Evolutionary conservation across 2,888 invertebrate species (phyloP).

Genomic region (Uloborus plumipes): DNA sequence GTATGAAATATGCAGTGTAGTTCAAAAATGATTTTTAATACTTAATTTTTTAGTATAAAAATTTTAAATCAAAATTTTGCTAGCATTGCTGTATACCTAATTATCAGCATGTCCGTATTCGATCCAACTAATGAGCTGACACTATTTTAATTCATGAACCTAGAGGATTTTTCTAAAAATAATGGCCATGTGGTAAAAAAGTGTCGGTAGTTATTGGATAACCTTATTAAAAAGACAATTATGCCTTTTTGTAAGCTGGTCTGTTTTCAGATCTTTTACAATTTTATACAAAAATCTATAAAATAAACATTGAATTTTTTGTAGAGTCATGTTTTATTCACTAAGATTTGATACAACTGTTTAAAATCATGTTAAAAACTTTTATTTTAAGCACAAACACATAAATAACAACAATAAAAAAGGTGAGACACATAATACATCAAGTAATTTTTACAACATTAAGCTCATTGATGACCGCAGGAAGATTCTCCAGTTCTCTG

Average conservation of each 20-base stretch:
- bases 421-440: slow-evolving; percentile 15
- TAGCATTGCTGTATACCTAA: too few species aligned
- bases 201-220: background rate
- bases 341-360: background rate
- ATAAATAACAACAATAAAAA: slow-evolving; percentile 9
- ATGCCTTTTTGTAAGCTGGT: slow-evolving; percentile 17
- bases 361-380: slow-evolving; percentile 35
- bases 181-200: background rate
- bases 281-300: slow-evolving; percentile 24
- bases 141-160: too few species aligned
- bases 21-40: too few species aligned
- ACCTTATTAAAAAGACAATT: background rate
- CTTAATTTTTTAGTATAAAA: too few species aligned
- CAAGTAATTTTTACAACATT: slow-evolving; percentile 37
- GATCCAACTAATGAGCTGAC: too few species aligned
- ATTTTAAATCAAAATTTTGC: too few species aligned
- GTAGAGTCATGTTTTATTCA: background rate
- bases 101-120: too few species aligned
- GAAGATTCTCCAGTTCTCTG: slow-evolving; percentile 26
- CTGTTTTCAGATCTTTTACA: slow-evolving; percentile 13
- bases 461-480: slow-evolving; percentile 26
- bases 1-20: too few species aligned
- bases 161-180: too few species aligned
- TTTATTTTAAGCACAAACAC: slow-evolving; percentile 42
- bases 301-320: slow-evolving; percentile 12